These are phyloP conservation scores for Coreius guichenoti DNA, from an alignment of 2,797 vertebrate genomes.

Conservation along the genomic window DNA sequence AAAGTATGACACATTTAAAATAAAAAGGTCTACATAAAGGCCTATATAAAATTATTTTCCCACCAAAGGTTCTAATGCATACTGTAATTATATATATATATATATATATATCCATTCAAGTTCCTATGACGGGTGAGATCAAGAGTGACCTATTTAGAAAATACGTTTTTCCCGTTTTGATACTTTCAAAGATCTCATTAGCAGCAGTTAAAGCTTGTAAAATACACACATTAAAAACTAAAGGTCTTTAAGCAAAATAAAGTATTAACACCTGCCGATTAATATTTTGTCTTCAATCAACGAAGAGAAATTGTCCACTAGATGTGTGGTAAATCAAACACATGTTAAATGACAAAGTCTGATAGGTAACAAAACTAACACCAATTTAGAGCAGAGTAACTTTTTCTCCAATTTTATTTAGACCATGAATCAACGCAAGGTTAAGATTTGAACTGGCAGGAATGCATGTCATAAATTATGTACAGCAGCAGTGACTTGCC, in stretches of 20 bases:
- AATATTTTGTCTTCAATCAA: not conserved
- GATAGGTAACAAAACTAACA: conserved; percentile 60
- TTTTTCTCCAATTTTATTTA: conserved; percentile 82
- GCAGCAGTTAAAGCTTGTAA: not conserved
- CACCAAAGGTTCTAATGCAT: not conserved
- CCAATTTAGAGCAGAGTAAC: conserved; percentile 62
- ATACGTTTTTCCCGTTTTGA: not conserved
- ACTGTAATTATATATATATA: not conserved
- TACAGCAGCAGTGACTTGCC: conserved; percentile 82
- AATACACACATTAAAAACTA: not conserved
- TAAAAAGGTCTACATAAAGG: not conserved
- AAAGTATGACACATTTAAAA: not conserved
- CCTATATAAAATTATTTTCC: not conserved
- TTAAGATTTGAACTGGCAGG: conserved; percentile 75
- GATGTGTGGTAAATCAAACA: conserved; percentile 11
- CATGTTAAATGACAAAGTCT: conserved; percentile 37
- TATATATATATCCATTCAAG: not conserved
- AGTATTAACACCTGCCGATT: not conserved
- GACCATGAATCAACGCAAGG: conserved; percentile 76
- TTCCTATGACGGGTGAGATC: not conserved
- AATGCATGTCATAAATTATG: conserved; percentile 87
- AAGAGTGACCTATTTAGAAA: conserved; percentile 10
- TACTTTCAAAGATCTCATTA: not conserved
- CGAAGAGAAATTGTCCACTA: not conserved
- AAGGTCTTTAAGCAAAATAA: not conserved